Evolutionary conservation across 2,113 vertebrate genomes (phyloP), one percentile per base, ranked within the genome.

Genomic region (Crotalus horridus): DNA sequence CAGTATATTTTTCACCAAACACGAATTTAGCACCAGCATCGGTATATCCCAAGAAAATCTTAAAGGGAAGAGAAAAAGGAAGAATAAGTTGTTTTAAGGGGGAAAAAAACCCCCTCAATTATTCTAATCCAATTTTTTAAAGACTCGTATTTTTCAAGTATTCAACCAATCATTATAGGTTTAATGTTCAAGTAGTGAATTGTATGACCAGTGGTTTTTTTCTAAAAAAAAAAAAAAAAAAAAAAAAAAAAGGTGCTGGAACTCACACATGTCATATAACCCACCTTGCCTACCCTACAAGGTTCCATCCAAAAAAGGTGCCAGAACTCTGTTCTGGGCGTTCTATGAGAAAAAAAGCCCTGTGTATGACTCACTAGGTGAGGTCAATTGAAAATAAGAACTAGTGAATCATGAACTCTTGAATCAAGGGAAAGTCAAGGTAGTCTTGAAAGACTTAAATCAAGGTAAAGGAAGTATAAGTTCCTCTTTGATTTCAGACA

Each of bases 11-110:
- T 39, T 97, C 95, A 89, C 98, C 98, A 12, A 99, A 99, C 43
- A 99, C 97, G 96, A 99, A 99, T 85, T 94, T 92, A 53, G 98
- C 97, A 17, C 98, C 98, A 56, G 94, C 64, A 46, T 98, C 96
- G 43, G 98, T 94, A 61, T 98, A 98, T 1, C 95, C 98, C 95
- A 99, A 88, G 93, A 99, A 98, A 2, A 95, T 97, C 98, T 98
- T 94, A 87, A 85, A 88, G 94, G 54, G 96, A 93, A 93, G 51
- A 96, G 94, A 92, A 92, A 53, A 21, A 33, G 96, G 93, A 91
- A 20, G 0, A 92, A 86, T 92, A 4, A 56, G 33, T 58, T 61
- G 15, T 51, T 61, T 43, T 7, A 6, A 81, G 2, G 69, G 15
- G 4, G 4, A 1, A 1, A 58, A 95, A 51, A 94, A n/a, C n/a